These are phyloP conservation scores for Tetragonisca angustula DNA, from an alignment of 2,888 invertebrate species.

Conservation along the genomic window DNA sequence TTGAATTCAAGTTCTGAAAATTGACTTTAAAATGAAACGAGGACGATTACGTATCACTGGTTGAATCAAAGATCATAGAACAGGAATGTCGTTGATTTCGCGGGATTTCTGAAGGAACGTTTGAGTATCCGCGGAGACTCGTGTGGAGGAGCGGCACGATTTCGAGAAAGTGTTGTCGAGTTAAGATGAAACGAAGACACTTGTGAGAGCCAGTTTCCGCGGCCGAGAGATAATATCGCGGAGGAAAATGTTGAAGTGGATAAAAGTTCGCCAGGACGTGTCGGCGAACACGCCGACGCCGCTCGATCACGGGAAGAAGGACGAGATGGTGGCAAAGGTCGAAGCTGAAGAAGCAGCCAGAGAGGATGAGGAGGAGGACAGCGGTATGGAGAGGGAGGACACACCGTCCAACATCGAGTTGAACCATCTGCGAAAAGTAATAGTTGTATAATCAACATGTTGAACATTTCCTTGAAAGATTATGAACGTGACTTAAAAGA, in stretches of 20 bases:
- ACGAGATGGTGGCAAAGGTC: constrained; percentile 46
- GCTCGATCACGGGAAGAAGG: constrained; percentile 41
- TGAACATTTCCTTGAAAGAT: not conserved
- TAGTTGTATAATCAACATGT: not conserved
- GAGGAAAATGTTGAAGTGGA: constrained; percentile 82
- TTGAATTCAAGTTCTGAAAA: too few relatives aligned
- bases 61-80: not conserved
- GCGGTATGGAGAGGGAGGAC: constrained; percentile 81
- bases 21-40: constrained; percentile 17
- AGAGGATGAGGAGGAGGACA: constrained; percentile 80
- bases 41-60: not conserved
- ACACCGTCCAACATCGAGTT: constrained; percentile 79
- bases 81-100: not conserved
- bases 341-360: constrained; percentile 70
- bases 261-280: constrained; percentile 81
- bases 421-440: constrained; percentile 81
- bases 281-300: constrained; percentile 58
- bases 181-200: constrained; percentile 11
- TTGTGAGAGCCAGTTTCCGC: not conserved
- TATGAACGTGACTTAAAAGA: not conserved
- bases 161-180: not conserved
- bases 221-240: constrained; percentile 1
- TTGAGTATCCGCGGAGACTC: not conserved
- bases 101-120: too few relatives aligned
- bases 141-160: not conserved